Conservation (phyloP, 2,113 vertebrate genomes). For the Stigmatopora nigra region DNA sequence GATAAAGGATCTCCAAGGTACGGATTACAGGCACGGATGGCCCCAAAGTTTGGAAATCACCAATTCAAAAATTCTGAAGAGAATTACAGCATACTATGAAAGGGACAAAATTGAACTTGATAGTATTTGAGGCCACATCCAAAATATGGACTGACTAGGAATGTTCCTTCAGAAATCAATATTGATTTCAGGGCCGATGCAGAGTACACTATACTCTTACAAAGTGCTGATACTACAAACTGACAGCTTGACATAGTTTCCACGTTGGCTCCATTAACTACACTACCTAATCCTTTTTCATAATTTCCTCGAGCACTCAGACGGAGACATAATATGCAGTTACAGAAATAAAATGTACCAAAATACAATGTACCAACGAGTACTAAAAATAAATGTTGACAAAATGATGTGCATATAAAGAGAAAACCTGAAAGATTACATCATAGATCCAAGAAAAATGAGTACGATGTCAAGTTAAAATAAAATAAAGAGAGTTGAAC, state of each 20-base stretch:
- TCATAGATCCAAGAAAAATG: neutral
- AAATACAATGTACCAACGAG: too few relatives aligned
- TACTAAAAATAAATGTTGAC: neutral
- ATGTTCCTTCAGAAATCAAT: neutral
- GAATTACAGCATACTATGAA: neutral
- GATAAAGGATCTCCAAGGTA: neutral
- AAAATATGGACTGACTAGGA: neutral
- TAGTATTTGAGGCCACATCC: conserved; percentile 11
- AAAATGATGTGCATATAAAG: neutral
- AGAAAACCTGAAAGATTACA: neutral
- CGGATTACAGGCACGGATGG: neutral
- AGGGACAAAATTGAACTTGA: conserved; percentile 3
- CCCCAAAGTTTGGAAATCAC: neutral
- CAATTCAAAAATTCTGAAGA: neutral
- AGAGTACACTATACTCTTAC: neutral
- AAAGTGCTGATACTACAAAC: neutral
- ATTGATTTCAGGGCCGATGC: neutral
- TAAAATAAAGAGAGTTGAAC: neutral
- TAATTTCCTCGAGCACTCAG: neutral
- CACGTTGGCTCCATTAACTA: neutral
- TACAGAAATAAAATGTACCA: neutral
- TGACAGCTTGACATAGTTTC: neutral
- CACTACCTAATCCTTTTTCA: neutral
- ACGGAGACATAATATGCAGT: neutral
- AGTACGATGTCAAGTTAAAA: neutral